Conservation (phyloP, 1,140 invertebrate genomes). For the Saccostrea echinata region DNA sequence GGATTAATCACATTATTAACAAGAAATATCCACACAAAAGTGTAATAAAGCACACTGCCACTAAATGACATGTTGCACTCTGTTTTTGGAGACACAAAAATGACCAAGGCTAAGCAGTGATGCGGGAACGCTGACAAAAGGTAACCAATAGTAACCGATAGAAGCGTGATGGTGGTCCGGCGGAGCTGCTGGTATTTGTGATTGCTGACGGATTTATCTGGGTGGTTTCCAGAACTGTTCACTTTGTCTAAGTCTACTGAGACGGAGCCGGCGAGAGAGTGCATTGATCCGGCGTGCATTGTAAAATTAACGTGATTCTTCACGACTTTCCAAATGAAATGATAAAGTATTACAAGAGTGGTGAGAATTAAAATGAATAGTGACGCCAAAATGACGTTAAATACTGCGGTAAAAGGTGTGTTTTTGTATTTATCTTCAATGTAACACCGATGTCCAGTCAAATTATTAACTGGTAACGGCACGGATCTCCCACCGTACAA, state of each 20-base stretch:
- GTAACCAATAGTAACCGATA: slow-evolving; percentile 50
- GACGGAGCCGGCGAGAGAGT: too few relatives aligned
- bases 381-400: slow-evolving; percentile 16
- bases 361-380: slow-evolving; percentile 44
- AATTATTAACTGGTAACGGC: slow-evolving; percentile 25
- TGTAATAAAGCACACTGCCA: slow-evolving; percentile 41
- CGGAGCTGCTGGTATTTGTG: slow-evolving; percentile 21
- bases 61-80: slow-evolving; percentile 44
- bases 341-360: slow-evolving; percentile 45
- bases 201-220: background rate
- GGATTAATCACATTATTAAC: slow-evolving; percentile 50
- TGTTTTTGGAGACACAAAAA: slow-evolving; percentile 11
- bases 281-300: background rate
- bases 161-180: slow-evolving; percentile 11
- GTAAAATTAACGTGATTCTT: background rate
- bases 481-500: slow-evolving; percentile 46
- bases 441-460: slow-evolving; percentile 48
- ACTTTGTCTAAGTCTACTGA: background rate
- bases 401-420: background rate
- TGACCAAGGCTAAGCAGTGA: slow-evolving; percentile 40
- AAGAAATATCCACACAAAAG: slow-evolving; percentile 53
- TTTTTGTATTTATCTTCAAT: slow-evolving; percentile 31
- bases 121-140: slow-evolving; percentile 46
- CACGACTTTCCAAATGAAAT: slow-evolving; percentile 12
- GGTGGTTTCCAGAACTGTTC: background rate